Conservation (phyloP, 2,113 vertebrate species). For the Macquaria australasica region DNA sequence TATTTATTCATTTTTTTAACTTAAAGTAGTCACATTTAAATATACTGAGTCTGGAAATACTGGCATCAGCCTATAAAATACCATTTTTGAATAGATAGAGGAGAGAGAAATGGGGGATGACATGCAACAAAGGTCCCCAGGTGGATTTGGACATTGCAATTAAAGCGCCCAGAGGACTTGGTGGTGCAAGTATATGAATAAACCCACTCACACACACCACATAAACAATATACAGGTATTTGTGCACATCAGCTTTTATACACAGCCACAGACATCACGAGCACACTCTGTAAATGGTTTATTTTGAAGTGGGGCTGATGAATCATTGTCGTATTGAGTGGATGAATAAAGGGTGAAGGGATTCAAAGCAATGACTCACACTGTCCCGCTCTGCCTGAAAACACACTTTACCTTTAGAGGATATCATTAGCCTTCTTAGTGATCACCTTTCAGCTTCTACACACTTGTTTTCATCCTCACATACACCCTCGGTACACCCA, state of each 20-base stretch:
- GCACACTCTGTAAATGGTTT: neutral
- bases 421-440: conserved; percentile 16
- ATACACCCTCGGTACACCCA: neutral
- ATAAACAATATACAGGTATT: neutral
- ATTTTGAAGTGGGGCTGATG: conserved; percentile 16
- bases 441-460: conserved; percentile 27
- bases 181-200: neutral
- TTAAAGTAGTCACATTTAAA: neutral
- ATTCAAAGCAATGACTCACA: conserved; percentile 26
- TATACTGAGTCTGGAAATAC: neutral
- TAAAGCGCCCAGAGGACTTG: neutral
- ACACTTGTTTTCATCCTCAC: neutral
- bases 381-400: neutral
- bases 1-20: neutral
- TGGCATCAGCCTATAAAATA: neutral
- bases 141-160: neutral
- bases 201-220: neutral
- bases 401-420: conserved; percentile 35
- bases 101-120: neutral
- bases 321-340: conserved; percentile 9
- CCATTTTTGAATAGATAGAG: neutral
- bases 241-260: neutral
- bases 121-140: neutral
- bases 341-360: conserved; percentile 21
- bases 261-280: neutral